Base-by-base conservation (phyloP, 2,797 vertebrate genomes). In the Gymnothorax reevesii region DNA sequence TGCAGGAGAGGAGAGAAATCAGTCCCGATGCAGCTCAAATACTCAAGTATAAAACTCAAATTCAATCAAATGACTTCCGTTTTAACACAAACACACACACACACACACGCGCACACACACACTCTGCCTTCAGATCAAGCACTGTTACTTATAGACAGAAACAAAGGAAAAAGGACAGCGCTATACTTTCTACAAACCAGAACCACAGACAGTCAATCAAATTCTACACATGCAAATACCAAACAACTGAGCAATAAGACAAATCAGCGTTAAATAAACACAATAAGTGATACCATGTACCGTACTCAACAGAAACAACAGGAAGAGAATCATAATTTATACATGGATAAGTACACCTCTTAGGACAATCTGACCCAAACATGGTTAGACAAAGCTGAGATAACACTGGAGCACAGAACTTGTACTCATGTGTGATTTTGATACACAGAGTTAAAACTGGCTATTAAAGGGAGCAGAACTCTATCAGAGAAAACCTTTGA, bases 401-500 rank as follows among this genome's bases (percentile, higher is more conserved):
- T 57, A 25, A n/a, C n/a, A 27, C 25, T 25, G 33, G 27, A 60
- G 57, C 22, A 69, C 7, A 66, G 33, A n/a, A 49, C 9, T 54
- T 15, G 49, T 88, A 91, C 92, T 92, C 92, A 90, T 94, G 91
- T 91, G 92, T 83, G 91, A 91, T 91, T 94, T 94, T 95, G 94
- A 91, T 89, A 89, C 90, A 91, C 73, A 94, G 88, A 91, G 94
- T 92, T 95, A 95, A 95, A 96, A 91, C 92, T 88, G 89, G 93
- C 94, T 89, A 90, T 93, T 92, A 89, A 85, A 94, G 89, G 92
- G 94, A 92, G 94, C 92, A 90, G 91, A 95, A 93, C 91, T 95
- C 91, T 94, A 94, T 96, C 87, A 94, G 92, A 92, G 94, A 90
- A 93, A 92, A 93, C 94, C 92, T 89, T 93, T 94, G 94, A 93